phyloP scores from a whole-genome alignment of 2,888 invertebrate species.

The Cyrtodaria siliqua region DNA sequence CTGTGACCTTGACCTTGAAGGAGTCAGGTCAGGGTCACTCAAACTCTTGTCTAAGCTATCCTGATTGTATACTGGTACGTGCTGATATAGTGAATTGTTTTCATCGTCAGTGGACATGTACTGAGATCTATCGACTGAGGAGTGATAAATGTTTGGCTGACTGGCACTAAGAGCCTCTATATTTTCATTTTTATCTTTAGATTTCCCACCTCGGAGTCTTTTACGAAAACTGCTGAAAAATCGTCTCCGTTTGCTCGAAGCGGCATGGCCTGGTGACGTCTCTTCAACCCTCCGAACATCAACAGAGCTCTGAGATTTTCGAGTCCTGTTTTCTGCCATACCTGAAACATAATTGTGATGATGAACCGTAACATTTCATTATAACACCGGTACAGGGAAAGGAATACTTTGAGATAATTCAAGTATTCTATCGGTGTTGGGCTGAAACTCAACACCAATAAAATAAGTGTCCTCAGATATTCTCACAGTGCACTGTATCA shows the following conservation, averaged over 20 bases:
- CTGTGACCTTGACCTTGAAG: slow-evolving; percentile 43
- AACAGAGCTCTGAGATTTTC: slow-evolving; percentile 18
- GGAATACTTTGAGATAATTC: too few species aligned
- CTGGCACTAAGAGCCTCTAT: slow-evolving; percentile 43
- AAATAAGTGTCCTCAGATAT: too few species aligned
- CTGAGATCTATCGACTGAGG: slow-evolving; percentile 11
- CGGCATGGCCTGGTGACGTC: background rate
- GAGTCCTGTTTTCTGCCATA: slow-evolving; percentile 5
- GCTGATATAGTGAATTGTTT: background rate
- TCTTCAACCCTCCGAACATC: slow-evolving; percentile 14
- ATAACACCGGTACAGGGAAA: too few species aligned
- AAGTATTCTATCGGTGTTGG: too few species aligned
- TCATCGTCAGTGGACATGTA: slow-evolving; percentile 50
- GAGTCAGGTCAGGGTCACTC: slow-evolving; percentile 41
- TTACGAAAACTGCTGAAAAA: slow-evolving; percentile 58
- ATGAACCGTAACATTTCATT: too few species aligned
- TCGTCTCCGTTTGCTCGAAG: slow-evolving; percentile 23
- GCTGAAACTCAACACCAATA: too few species aligned
- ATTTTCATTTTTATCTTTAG: slow-evolving; percentile 53
- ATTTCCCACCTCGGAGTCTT: slow-evolving; percentile 40
- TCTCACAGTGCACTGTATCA: too few species aligned
- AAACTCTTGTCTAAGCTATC: slow-evolving; percentile 27
- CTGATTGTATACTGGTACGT: background rate
- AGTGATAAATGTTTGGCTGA: slow-evolving; percentile 50
- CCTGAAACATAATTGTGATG: too few species aligned